Percentiles rank a stretch among this genome's conserved stretches.
These are phyloP conservation scores for Typhlichthys eigenmanni DNA, from an alignment of 2,797 vertebrate species.

Conservation along the genomic window DNA sequence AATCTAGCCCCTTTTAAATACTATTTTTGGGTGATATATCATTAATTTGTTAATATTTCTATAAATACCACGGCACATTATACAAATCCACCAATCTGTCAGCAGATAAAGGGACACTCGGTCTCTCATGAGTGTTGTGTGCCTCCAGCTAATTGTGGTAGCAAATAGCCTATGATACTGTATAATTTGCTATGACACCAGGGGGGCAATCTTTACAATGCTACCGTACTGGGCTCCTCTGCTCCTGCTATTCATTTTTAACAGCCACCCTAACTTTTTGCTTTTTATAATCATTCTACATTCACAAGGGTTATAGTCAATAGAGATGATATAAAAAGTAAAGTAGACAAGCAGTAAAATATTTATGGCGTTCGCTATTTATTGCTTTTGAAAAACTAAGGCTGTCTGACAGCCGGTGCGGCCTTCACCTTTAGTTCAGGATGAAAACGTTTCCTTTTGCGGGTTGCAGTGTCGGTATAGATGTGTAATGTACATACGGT, in stretches of 20 bases:
- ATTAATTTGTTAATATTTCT: not conserved
- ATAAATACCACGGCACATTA: not conserved
- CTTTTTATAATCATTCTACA: conserved; percentile 34
- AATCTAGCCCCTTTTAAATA: too few species aligned
- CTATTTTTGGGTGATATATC: not conserved
- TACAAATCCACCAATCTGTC: not conserved
- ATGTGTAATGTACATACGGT: conserved; percentile 14
- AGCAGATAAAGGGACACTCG: not conserved
- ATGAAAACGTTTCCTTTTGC: conserved; percentile 18
- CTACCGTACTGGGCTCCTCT: conserved; percentile 73
- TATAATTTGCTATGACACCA: conserved; percentile 69
- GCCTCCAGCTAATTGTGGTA: conserved; percentile 48
- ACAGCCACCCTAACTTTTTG: conserved; percentile 50
- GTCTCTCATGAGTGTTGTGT: conserved; percentile 10
- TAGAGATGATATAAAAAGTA: conserved; percentile 31
- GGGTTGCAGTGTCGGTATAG: conserved; percentile 9
- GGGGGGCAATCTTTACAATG: conserved; percentile 67
- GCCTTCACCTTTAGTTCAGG: conserved; percentile 9
- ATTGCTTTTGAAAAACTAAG: not conserved
- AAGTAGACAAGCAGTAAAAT: conserved; percentile 34
- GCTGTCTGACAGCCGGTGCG: not conserved
- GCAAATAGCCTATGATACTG: conserved; percentile 56
- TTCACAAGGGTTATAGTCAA: conserved; percentile 37
- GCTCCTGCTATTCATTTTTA: conserved; percentile 67
- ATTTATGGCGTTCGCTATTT: conserved; percentile 48